phyloP scores from a whole-genome alignment of 35 echinoderm and acorn worm species.

The Ophiothrix spiculata region DNA sequence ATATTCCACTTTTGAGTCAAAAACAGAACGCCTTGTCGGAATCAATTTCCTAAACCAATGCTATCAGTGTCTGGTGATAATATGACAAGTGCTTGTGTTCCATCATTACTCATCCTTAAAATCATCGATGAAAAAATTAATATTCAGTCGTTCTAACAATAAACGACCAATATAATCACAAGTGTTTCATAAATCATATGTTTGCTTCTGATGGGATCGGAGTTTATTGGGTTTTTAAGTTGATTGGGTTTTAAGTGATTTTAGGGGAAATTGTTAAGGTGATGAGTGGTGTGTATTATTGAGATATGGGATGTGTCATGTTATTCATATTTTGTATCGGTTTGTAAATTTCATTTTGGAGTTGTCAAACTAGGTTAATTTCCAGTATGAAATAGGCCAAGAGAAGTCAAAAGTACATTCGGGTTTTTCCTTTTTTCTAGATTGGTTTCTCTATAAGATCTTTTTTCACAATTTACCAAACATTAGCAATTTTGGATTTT shows the following conservation, averaged over 20 bases:
- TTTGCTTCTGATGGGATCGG: background rate
- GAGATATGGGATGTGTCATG: background rate
- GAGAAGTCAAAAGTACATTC: too few relatives aligned
- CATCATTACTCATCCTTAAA: background rate
- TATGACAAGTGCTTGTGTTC: background rate
- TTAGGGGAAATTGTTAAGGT: background rate
- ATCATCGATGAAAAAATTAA: constrained; percentile 1
- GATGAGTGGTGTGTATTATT: background rate
- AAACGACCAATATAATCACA: background rate
- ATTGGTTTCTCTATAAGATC: too few relatives aligned
- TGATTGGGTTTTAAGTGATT: background rate
- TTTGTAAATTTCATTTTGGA: background rate
- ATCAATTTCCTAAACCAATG: background rate
- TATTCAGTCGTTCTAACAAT: background rate
- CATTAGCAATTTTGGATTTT: too few relatives aligned
- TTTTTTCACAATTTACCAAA: too few relatives aligned
- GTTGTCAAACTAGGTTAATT: background rate
- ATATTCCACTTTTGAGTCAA: background rate
- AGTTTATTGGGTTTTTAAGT: background rate
- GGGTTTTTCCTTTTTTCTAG: too few relatives aligned
- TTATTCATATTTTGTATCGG: background rate
- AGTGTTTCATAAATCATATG: background rate
- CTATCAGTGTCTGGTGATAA: background rate
- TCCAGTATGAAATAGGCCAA: too few relatives aligned
- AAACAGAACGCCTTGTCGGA: constrained; percentile 11